Evolutionary conservation across 2,113 vertebrate genomes (phyloP).

Genomic region (Myxocyprinus asiaticus): DNA sequence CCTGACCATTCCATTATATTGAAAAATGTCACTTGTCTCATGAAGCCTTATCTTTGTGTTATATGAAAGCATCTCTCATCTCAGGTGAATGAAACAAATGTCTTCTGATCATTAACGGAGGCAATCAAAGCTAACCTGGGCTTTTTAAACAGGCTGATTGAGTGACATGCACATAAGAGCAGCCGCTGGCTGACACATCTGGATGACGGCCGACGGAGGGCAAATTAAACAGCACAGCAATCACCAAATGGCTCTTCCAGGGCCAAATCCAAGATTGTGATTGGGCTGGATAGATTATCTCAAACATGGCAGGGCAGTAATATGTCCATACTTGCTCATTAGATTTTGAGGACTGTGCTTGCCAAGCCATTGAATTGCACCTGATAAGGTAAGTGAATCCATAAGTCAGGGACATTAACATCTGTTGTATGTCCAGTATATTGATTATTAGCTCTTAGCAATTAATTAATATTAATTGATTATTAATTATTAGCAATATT

Average conservation of each 20-base stretch:
- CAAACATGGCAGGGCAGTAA: conserved; percentile 50
- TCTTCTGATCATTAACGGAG: conserved; percentile 47
- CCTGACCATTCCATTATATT: background rate
- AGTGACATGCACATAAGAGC: conserved; percentile 55
- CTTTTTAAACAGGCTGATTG: conserved; percentile 56
- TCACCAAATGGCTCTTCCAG: conserved; percentile 58
- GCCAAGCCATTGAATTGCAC: conserved; percentile 7
- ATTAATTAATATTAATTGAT: too few relatives aligned
- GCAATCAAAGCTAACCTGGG: conserved; percentile 60
- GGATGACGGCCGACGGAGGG: conserved; percentile 51
- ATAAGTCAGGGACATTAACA: background rate
- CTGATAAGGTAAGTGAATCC: conserved; percentile 32
- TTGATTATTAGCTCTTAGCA: background rate
- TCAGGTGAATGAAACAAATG: conserved; percentile 1
- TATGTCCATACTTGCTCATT: conserved; percentile 40
- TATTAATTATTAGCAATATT: too few relatives aligned
- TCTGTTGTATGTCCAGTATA: background rate
- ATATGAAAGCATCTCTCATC: conserved; percentile 28
- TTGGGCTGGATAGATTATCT: conserved; percentile 63
- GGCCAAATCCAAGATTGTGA: conserved; percentile 50
- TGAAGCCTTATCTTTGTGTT: background rate
- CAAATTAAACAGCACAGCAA: conserved; percentile 63
- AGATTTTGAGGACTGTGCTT: conserved; percentile 30
- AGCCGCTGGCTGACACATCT: conserved; percentile 56
- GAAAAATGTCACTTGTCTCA: conserved; percentile 21